Evolutionary conservation across 2,113 vertebrate genomes (phyloP).

Genomic region (Nettapus auritus): DNA sequence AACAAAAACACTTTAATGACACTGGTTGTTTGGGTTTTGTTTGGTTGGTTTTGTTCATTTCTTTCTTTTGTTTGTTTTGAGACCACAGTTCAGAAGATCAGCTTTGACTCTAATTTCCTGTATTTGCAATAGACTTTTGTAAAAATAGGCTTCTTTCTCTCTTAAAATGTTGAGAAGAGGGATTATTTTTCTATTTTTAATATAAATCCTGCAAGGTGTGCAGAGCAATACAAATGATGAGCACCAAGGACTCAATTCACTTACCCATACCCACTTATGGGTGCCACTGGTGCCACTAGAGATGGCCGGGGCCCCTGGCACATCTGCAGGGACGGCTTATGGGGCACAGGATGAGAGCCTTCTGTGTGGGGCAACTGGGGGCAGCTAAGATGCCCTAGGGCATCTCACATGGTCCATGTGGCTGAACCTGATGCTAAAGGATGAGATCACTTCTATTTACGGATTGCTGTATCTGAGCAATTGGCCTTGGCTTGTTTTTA

Average conservation of each 20-base stretch:
- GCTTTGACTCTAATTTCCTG: not conserved
- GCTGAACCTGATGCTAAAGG: not conserved
- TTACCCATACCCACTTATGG: not conserved
- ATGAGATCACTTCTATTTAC: not conserved
- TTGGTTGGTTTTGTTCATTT: too few species aligned
- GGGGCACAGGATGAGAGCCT: not conserved
- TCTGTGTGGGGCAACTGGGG: not conserved
- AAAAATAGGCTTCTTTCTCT: not conserved
- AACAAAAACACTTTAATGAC: not conserved
- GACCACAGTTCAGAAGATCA: not conserved
- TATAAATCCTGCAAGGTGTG: not conserved
- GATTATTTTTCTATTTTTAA: not conserved
- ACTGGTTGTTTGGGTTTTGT: not conserved
- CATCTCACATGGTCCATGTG: not conserved
- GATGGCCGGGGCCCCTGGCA: not conserved
- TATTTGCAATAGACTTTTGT: not conserved
- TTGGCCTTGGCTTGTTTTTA: not conserved
- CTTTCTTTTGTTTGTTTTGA: not conserved
- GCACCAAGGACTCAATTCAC: not conserved
- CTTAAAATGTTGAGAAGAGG: not conserved
- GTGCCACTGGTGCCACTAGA: not conserved
- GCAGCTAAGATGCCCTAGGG: rapidly evolving
- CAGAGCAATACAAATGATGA: not conserved
- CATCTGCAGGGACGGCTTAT: not conserved
- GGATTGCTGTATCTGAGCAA: not conserved